Base-by-base conservation (phyloP, 2,888 invertebrate genomes). In the Pheosia tremula region DNA sequence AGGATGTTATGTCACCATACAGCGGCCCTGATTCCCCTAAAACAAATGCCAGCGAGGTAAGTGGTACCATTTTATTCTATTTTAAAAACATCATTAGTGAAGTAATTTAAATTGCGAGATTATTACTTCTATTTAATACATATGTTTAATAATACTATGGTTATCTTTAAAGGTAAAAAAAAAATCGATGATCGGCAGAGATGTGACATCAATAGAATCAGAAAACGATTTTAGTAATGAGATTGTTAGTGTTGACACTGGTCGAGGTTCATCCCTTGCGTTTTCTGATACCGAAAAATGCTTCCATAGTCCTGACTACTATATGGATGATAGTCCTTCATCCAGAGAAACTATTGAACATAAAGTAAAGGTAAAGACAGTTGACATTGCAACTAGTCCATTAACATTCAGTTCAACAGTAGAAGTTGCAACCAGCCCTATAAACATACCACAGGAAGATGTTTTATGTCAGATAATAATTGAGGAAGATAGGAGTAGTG, bases 251-350 rank as follows among this genome's bases (percentile, higher is more conserved):
- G 75, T 86, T 59, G 93, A 93, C 68, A 90, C 91, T 3, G 93
- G 93, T 1, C 73, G 88, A 56, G 93, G 91, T 9, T 93, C 93
- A 36, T 94, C 93, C 6, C 76, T 89, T 37, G 86, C 84, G 45
- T 85, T 79, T 69, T 91, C 90, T 10, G 89, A 90, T 70, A 84
- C 75, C 49, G 90, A 90, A 55, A 90, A 88, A 72, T 83, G 84
- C 69, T 78, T 81, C 13, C 78, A 81, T 60, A 91, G 91, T 67
- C 89, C 90, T 56, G 88, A 90, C 62, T 88, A 86, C 67, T 83
- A 72, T 47, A 69, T 72, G 57, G 70, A 71, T 56, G 75, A 81
- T 49, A 83, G 83, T 64, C 83, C 85, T 39, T 41, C 76, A 24
- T 76, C 73, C 65, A 63, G 63, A 57, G 78, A 79, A 50, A 66